Base-by-base conservation (phyloP, 2,888 invertebrate species). In the Aphidoletes aphidimyza region DNA sequence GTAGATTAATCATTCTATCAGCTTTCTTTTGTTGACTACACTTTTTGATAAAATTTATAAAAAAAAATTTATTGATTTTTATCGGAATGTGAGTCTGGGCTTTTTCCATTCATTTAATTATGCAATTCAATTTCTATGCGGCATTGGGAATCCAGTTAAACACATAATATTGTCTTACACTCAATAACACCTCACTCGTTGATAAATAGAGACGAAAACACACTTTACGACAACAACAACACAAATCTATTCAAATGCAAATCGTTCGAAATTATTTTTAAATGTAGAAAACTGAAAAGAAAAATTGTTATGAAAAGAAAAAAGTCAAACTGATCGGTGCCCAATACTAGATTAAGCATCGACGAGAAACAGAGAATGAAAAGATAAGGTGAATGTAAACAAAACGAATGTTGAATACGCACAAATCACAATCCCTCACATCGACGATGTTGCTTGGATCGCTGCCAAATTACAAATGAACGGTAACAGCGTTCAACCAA, bases 381-480 rank as follows among this genome's bases (percentile, higher is more conserved):
- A 54, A 54, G 22, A 54, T 22, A n/a, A 22, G 11, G 39, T 8
- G 11, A 39, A 39, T 47, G 47, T 47, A 47, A 47, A 47, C 47
- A 47, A 47, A 17, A 47, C 11, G 39, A 47, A 69, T 69, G 54
- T 30, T 22, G 22, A 54, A 22, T 11, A 30, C 69, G 30, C 69
- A 69, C 69, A 69, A 69, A 30, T 6, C 47, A 47, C 47, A 47
- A 47, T 6, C 2, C 17, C 8, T 47, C 17, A 17, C 47, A n/a
- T 39, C 11, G 47, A 69, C 34, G 69, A 69, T 30, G 69, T 69
- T 69, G 34, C 69, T 69, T 69, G 69, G 69, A 11, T 30, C 30
- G 69, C 69, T 30, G 34, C 69, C 69, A 69, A 69, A 69, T 11
- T 34, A 30, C 69, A 69, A 69, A 69, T 69, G 69, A 69, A 69